These are phyloP conservation scores for Suncus etruscus DNA, from an alignment of 2,113 vertebrate species.

Conservation along the genomic window DNA sequence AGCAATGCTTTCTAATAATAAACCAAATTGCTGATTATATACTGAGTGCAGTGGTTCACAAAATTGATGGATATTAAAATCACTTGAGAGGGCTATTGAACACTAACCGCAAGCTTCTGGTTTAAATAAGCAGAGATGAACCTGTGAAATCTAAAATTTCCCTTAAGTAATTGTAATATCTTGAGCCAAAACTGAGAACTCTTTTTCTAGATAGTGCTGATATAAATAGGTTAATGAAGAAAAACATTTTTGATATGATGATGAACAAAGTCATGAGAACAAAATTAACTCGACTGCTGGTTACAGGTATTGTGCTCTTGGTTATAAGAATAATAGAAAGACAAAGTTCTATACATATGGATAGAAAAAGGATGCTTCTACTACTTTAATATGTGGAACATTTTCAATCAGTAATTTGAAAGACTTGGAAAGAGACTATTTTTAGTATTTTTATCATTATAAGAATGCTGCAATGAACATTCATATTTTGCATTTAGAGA, in stretches of 20 bases:
- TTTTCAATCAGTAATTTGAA: conserved; percentile 5
- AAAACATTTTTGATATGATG: background rate
- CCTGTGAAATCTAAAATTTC: background rate
- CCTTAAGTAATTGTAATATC: background rate
- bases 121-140: background rate
- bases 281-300: background rate
- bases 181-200: background rate
- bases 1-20: background rate
- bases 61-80: background rate
- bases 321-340: background rate
- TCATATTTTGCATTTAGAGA: background rate
- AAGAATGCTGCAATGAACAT: background rate
- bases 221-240: background rate
- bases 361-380: background rate
- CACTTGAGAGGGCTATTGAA: background rate
- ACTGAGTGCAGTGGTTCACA: background rate
- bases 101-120: background rate
- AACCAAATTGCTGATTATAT: conserved; percentile 10
- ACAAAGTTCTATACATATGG: background rate
- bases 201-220: background rate
- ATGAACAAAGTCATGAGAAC: background rate
- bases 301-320: background rate
- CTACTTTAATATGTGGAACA: background rate
- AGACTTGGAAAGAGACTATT: background rate
- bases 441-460: background rate